Base-by-base conservation (phyloP, 2,113 vertebrate species). In the Eolophus roseicapilla region DNA sequence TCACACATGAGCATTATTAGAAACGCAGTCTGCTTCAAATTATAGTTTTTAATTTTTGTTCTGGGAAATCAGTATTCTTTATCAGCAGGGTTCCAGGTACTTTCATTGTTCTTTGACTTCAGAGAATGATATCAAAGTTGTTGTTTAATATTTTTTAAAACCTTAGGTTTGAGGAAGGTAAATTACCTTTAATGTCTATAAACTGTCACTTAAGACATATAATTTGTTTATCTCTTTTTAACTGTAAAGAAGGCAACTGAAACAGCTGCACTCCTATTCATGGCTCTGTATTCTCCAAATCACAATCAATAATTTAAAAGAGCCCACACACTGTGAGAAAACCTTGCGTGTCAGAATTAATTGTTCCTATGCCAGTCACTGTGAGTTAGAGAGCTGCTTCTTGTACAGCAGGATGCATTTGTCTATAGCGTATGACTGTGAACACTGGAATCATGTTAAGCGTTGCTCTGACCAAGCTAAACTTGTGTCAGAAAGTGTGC, bases 111-210 rank as follows among this genome's bases (percentile, higher is more conserved):
- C 57, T 71, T 60, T 53, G 63, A 90, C 94, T 96, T 94, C 76
- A 93, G 57, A 69, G 28, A 92, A 43, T 69, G 21, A 39, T 39
- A 91, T 44, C 73, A 93, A 95, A 95, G 59, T 65, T 94, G 52
- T 59, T 76, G 90, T 90, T 94, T 95, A 95, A 82, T 80, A 67
- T 60, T 90, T 92, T 88, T 91, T 74, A 68, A 92, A 92, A 76
- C 20, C 64, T 83, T 75, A 44, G 27, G 77, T 68, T 95, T 68
- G 85, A 95, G 75, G 44, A 81, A 96, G 91, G 25, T 57, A 90
- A 95, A 95, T 95, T 94, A 90, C 73, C 86, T 96, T 97, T 93
- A 95, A 97, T 96, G 92, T 95, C 82, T 21, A 13, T 17, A 90
- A 91, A 68, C 60, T 95, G 77, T 94, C 78, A 69, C n/a, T 90